phyloP scores from a whole-genome alignment of 1,140 invertebrate genomes.

The Anastatus disparis region DNA sequence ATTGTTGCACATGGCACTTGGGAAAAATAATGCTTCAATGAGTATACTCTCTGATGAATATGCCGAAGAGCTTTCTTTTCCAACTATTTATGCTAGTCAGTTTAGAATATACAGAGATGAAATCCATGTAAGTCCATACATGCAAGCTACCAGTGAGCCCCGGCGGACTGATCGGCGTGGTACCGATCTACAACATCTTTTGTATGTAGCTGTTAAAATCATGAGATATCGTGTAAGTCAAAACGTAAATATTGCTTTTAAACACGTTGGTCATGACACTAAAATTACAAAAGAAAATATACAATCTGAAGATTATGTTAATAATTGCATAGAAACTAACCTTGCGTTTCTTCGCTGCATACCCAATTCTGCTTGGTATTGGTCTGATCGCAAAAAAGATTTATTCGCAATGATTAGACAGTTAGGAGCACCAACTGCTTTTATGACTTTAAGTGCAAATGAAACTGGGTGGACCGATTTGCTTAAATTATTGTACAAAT shows the following conservation, averaged over 20 bases:
- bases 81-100: conserved; percentile 54
- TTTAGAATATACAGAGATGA: conserved; percentile 50
- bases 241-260: conserved; percentile 43
- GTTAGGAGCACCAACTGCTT: conserved; percentile 50
- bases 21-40: conserved; percentile 42
- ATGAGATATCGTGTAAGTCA: conserved; percentile 40
- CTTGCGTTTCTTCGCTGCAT: conserved; percentile 42
- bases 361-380: conserved; percentile 48
- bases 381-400: conserved; percentile 55
- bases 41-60: conserved; percentile 49
- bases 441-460: conserved; percentile 50
- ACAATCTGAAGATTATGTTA: conserved; percentile 37
- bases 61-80: conserved; percentile 59
- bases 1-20: conserved; percentile 48
- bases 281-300: conserved; percentile 44
- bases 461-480: conserved; percentile 57
- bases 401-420: conserved; percentile 56
- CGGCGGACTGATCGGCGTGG: conserved; percentile 43
- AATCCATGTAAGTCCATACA: conserved; percentile 40
- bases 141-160: conserved; percentile 48
- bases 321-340: conserved; percentile 44
- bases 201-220: conserved; percentile 49
- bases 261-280: conserved; percentile 42
- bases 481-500: conserved; percentile 56
- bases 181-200: conserved; percentile 43